These are phyloP conservation scores for Oxyruncus cristatus DNA, from an alignment of 2,113 vertebrate species.

Conservation along the genomic window DNA sequence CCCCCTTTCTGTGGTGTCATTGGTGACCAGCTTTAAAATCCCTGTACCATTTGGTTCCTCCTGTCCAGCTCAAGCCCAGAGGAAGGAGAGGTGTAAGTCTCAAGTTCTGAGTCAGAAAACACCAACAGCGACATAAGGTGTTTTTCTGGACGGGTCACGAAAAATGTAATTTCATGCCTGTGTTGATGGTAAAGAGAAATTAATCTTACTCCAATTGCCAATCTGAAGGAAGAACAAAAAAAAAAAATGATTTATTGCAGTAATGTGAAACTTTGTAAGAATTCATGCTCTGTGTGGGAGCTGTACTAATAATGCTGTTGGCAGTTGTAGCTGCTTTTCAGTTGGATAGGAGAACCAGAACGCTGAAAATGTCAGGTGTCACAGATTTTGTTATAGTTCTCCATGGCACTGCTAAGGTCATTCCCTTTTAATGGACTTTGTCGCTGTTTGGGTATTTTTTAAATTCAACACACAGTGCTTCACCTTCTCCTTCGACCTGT, in stretches of 20 bases:
- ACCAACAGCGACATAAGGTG: accelerated
- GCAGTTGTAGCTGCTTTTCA: neutral
- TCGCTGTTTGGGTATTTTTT: neutral
- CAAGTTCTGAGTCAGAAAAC: neutral
- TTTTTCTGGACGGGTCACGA: neutral
- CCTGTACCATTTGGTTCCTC: neutral
- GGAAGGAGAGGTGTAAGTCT: neutral
- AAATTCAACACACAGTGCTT: neutral
- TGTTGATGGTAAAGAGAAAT: neutral
- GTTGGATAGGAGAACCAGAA: neutral
- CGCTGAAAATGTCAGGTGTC: neutral
- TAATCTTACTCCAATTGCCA: neutral
- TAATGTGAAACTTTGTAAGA: neutral
- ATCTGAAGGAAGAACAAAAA: neutral
- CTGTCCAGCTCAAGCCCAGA: neutral
- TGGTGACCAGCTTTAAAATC: neutral
- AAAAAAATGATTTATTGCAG: neutral
- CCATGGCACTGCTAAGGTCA: neutral
- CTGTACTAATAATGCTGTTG: neutral
- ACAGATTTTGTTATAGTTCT: neutral
- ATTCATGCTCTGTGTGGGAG: neutral
- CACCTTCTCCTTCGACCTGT: neutral
- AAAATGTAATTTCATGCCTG: neutral
- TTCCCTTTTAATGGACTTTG: neutral
- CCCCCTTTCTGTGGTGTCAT: neutral